Percentiles rank a stretch among this genome's conserved stretches.
These are phyloP conservation scores for Temnothorax curvispinosus DNA, from an alignment of 1,140 invertebrate genomes.

Conservation along the genomic window DNA sequence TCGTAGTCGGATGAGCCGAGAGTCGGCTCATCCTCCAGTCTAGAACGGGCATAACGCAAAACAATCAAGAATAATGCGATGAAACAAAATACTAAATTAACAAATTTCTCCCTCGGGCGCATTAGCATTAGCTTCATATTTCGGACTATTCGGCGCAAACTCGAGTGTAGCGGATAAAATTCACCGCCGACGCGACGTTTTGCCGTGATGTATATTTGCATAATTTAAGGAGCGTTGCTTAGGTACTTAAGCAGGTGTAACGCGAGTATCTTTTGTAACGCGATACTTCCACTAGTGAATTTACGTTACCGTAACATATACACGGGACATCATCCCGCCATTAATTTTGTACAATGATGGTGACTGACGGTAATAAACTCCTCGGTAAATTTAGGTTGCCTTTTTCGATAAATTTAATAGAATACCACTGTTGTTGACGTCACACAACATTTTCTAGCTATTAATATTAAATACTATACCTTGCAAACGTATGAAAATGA, in stretches of 20 bases:
- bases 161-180: conserved; percentile 38
- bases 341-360: conserved; percentile 23
- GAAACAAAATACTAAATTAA: conserved; percentile 33
- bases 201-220: conserved; percentile 53
- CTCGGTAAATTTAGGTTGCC: background rate
- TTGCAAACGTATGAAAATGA: too few relatives aligned
- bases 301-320: conserved; percentile 36
- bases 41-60: too few relatives aligned
- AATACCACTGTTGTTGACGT: background rate
- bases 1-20: too few relatives aligned
- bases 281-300: conserved; percentile 46
- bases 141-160: conserved; percentile 17
- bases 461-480: background rate
- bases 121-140: conserved; percentile 48
- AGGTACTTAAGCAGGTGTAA: conserved; percentile 56
- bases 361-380: background rate
- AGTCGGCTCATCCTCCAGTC: too few relatives aligned
- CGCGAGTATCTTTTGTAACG: conserved; percentile 60
- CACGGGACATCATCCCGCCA: background rate
- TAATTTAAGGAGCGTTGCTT: conserved; percentile 57
- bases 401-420: background rate
- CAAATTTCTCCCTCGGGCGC: conserved; percentile 9
- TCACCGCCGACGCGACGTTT: conserved; percentile 30
- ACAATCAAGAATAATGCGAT: background rate
- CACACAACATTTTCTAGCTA: background rate